phyloP scores from a whole-genome alignment of 1,140 invertebrate genomes.

The Aporrectodea caliginosa region DNA sequence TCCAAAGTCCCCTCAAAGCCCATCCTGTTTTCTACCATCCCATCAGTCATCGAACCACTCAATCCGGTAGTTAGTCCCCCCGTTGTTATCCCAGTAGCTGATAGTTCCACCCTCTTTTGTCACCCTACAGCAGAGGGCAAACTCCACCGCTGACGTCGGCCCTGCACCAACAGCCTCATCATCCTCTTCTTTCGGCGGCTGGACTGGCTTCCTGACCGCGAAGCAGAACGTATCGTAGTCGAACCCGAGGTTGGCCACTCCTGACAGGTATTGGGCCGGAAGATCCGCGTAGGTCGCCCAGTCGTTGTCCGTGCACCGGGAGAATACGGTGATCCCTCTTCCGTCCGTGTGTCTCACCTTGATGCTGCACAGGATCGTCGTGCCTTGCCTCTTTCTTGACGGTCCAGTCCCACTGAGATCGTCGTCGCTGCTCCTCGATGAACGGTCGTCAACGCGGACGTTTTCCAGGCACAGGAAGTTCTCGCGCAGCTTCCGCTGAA shows the following conservation, averaged over 20 bases:
- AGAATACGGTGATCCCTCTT: not conserved
- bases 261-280: not conserved
- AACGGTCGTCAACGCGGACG: not conserved
- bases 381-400: too few relatives aligned
- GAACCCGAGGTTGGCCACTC: not conserved
- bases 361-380: not conserved
- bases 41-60: constrained; percentile 1
- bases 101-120: not conserved
- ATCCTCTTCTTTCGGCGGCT: not conserved
- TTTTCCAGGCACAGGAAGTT: not conserved
- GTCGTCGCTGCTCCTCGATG: not conserved
- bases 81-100: not conserved
- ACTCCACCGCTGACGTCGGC: not conserved
- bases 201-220: not conserved
- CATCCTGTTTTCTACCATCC: too few relatives aligned
- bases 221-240: not conserved
- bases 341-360: not conserved
- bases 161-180: not conserved
- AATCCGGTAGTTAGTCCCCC: not conserved
- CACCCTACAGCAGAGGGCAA: not conserved
- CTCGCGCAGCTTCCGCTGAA: not conserved
- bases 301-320: not conserved
- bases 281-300: not conserved
- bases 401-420: too few relatives aligned
- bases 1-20: too few relatives aligned